These are phyloP conservation scores for Glaucopsyche alexis DNA, from an alignment of 2,888 invertebrate genomes.

Conservation along the genomic window DNA sequence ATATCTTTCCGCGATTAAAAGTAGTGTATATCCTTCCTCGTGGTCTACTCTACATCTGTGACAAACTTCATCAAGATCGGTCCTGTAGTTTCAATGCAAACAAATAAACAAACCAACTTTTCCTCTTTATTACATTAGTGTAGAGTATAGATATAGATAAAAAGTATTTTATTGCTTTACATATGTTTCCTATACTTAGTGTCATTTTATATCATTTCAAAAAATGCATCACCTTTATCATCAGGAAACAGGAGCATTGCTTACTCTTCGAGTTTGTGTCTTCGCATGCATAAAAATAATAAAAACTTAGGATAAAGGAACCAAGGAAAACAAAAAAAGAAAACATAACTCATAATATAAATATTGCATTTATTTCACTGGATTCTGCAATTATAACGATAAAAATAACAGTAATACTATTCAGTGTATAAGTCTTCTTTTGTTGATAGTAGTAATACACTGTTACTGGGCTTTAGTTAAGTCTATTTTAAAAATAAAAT, in stretches of 20 bases:
- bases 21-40: too few relatives aligned
- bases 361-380: conserved; percentile 81
- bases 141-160: too few relatives aligned
- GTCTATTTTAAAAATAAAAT: conserved; percentile 66
- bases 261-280: background rate
- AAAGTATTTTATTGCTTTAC: too few relatives aligned
- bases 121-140: too few relatives aligned
- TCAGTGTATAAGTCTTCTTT: conserved; percentile 69
- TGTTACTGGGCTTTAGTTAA: conserved; percentile 63
- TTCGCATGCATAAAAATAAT: conserved; percentile 41
- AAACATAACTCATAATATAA: conserved; percentile 80
- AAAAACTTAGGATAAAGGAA: conserved; percentile 67
- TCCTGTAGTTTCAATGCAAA: too few relatives aligned
- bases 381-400: conserved; percentile 69
- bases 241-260: background rate
- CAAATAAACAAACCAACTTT: too few relatives aligned
- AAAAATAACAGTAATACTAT: conserved; percentile 79
- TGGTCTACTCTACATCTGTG: too few relatives aligned
- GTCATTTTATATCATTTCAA: background rate
- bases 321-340: conserved; percentile 68
- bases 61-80: too few relatives aligned
- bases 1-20: too few relatives aligned
- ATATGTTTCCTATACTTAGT: too few relatives aligned
- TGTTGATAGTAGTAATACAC: conserved; percentile 17
- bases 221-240: conserved; percentile 9